Conservation (phyloP, 2,888 invertebrate genomes). For the Charanyca ferruginea region DNA sequence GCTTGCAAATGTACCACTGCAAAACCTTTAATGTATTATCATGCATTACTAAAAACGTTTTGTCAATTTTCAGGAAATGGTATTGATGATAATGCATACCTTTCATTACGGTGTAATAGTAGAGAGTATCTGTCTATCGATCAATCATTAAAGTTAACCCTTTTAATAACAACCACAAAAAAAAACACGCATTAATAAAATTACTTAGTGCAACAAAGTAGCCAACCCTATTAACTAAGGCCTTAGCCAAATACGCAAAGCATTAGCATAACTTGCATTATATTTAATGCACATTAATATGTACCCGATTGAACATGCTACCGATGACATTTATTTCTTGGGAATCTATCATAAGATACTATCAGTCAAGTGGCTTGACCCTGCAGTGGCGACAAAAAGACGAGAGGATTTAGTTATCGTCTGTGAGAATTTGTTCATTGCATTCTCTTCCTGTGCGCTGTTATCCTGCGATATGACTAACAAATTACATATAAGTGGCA, state of each 20-base stretch:
- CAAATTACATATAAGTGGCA: slow-evolving; percentile 18
- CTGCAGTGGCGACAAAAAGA: slow-evolving; percentile 47
- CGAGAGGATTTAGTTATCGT: slow-evolving; percentile 68
- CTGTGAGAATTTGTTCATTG: slow-evolving; percentile 57
- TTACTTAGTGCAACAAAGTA: not conserved
- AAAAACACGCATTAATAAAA: not conserved
- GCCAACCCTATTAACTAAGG: slow-evolving; percentile 45
- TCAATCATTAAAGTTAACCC: not conserved
- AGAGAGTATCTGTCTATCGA: no score
- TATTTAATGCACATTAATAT: slow-evolving; percentile 31
- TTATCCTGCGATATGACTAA: slow-evolving; percentile 20
- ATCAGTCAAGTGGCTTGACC: slow-evolving; percentile 76
- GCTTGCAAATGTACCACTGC: not conserved
- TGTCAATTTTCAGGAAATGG: not conserved
- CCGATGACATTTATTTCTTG: slow-evolving; percentile 67
- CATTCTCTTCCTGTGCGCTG: slow-evolving; percentile 22
- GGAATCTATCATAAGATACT: slow-evolving; percentile 67
- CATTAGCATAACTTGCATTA: slow-evolving; percentile 61
- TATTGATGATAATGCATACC: no score
- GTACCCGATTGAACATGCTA: slow-evolving; percentile 51
- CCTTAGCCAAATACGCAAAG: slow-evolving; percentile 29
- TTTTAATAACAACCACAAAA: not conserved
- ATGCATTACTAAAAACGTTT: not conserved
- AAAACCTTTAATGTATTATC: not conserved
- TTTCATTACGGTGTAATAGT: no score